These are phyloP conservation scores for Protodeltote pygarga DNA, from an alignment of 2,888 invertebrate genomes.

Conservation along the genomic window DNA sequence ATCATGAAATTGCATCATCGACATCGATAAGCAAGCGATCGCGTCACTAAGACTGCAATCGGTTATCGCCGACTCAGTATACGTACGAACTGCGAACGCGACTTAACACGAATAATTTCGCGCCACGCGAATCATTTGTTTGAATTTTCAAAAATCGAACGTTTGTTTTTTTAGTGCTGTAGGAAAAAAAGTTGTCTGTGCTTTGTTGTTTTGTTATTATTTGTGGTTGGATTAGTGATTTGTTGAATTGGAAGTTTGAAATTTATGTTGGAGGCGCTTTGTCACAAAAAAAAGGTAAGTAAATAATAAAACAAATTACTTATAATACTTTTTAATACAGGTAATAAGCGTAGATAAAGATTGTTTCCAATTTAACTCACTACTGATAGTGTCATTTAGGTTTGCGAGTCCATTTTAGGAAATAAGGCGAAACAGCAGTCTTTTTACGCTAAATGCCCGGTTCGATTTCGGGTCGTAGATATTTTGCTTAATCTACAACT, in stretches of 20 bases:
- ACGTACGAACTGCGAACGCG: slow-evolving; percentile 50
- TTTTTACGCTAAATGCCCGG: no score
- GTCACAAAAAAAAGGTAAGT: not conserved
- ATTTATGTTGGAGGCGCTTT: not conserved
- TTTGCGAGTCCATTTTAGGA: no score
- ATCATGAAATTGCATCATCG: slow-evolving; percentile 2
- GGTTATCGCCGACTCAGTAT: slow-evolving; percentile 56
- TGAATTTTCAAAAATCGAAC: slow-evolving; percentile 31
- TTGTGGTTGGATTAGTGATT: slow-evolving; percentile 12
- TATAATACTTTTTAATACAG: no score
- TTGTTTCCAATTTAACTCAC: no score
- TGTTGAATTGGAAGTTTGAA: not conserved
- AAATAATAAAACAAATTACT: not conserved
- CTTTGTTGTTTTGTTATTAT: slow-evolving; percentile 3
- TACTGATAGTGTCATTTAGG: no score
- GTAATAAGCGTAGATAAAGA: no score
- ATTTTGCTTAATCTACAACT: no score
- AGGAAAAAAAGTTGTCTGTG: no score
- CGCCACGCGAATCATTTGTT: slow-evolving; percentile 31
- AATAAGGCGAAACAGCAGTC: no score
- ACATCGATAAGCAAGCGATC: not conserved
- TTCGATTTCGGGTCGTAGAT: no score
- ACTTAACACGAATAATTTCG: slow-evolving; percentile 44
- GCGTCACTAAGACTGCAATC: slow-evolving; percentile 11
- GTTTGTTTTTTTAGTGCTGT: not conserved